A percentile compares a stretch with the other conserved stretches of the same genome.
phyloP scores from a whole-genome alignment of 1,140 invertebrate genomes.

The Drosophila mayri region DNA sequence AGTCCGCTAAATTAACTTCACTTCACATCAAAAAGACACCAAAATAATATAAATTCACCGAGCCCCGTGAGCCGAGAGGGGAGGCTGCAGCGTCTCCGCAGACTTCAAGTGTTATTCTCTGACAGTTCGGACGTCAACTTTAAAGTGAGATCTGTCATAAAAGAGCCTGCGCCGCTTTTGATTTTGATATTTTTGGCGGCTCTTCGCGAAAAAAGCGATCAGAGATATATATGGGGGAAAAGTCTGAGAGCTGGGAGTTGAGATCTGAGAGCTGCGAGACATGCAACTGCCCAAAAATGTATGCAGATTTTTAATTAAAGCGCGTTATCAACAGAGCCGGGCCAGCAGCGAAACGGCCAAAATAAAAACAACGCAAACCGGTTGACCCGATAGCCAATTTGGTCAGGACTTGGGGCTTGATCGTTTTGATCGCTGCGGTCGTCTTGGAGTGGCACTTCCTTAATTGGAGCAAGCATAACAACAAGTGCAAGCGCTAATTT shows the following conservation, averaged over 20 bases:
- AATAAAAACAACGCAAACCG: slow-evolving; percentile 59
- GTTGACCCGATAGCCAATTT: slow-evolving; percentile 78
- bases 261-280: slow-evolving; percentile 19
- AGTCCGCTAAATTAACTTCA: slow-evolving; percentile 76
- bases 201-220: slow-evolving; percentile 51
- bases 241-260: background rate
- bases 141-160: slow-evolving; percentile 83
- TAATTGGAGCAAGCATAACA: slow-evolving; percentile 78
- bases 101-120: slow-evolving; percentile 75
- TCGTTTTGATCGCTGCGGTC: slow-evolving; percentile 54
- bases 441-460: slow-evolving; percentile 76
- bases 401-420: slow-evolving; percentile 48
- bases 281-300: slow-evolving; percentile 74
- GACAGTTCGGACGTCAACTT: slow-evolving; percentile 76
- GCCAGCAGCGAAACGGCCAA: slow-evolving; percentile 30
- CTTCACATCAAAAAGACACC: slow-evolving; percentile 72
- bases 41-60: slow-evolving; percentile 56
- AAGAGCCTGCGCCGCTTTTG: slow-evolving; percentile 73
- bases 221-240: slow-evolving; percentile 28
- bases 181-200: slow-evolving; percentile 71
- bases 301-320: slow-evolving; percentile 82
- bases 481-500: slow-evolving; percentile 80
- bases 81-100: slow-evolving; percentile 56
- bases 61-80: background rate
- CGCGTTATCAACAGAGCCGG: slow-evolving; percentile 67